Conservation (phyloP, 2,797 vertebrate genomes). For the Muscicapa comitata region DNA sequence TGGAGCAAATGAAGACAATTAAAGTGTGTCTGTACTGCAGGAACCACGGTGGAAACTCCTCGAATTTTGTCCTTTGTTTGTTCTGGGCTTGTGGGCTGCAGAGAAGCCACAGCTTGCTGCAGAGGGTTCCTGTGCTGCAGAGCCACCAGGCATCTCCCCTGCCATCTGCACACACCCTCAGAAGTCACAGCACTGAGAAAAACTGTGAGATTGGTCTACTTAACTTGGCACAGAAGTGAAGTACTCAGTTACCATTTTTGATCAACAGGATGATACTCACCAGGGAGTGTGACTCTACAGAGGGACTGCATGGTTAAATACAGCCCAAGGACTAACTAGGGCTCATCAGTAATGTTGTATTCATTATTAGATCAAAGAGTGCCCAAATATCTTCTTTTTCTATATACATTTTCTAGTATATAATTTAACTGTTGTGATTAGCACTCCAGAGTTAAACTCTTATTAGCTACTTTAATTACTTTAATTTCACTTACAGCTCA, state of each 20-base stretch:
- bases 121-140: neutral
- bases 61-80: neutral
- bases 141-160: neutral
- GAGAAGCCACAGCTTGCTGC: fast-evolving
- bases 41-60: neutral
- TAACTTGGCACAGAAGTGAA: neutral
- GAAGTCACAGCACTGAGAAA: neutral
- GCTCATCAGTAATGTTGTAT: neutral
- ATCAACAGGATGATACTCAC: neutral
- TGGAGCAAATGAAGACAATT: neutral
- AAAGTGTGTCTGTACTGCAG: neutral
- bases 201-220: neutral
- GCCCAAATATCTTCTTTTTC: neutral
- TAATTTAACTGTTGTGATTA: neutral
- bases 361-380: neutral
- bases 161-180: neutral
- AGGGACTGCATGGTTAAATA: neutral
- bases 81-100: neutral
- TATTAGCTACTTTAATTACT: neutral
- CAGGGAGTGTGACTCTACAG: neutral
- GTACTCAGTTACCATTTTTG: neutral
- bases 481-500: neutral
- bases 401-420: neutral
- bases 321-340: neutral
- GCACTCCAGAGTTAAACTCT: neutral